Base-by-base conservation (phyloP, 2,888 invertebrate species). In the Amaurobius ferox region DNA sequence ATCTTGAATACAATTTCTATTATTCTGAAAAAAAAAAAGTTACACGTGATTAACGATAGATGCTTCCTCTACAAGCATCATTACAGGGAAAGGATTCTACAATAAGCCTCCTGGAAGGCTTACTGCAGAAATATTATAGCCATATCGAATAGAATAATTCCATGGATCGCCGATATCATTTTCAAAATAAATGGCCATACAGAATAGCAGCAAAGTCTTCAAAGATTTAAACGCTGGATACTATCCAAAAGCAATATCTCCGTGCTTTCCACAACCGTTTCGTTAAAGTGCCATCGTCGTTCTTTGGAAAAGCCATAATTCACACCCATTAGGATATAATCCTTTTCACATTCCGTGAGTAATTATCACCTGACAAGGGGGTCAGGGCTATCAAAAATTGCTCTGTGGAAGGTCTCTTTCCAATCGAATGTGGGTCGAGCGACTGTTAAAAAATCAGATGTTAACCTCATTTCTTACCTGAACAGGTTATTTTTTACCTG, bases 371-470 rank as follows among this genome's bases (percentile, higher is more conserved):
- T 55, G 2, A 16, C 23, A 55, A 55, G 28, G 35, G 79, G 72
- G 79, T 79, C 79, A 79, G 40, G 79, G 79, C 30, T 19, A 64
- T 29, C 32, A 23, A 39, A 19, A 26, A 35, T 67, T 9, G 19
- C 23, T 19, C 11, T 1, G 23, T 23, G 5, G 11, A 2, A 55
- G 23, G 55, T n/a, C 23, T 23, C 6, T 23, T 55, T 11, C 55
- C 55, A 1, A 55, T 55, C 16, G 55, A 23, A 55, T 55, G 55
- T 55, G 55, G 55, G 55, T 55, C 55, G 55, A 6, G 9, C 2
- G 55, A 55, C 3, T 55, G 16, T 5, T 23, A 44, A 44, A 44
- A 44, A 44, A 11, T 23, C 23, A 16, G 9, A 16, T 55, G 19
- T 55, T 55, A 55, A 55, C 55, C 55, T 55, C 55, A 55, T 55